Evolutionary conservation across 1,140 invertebrate species (phyloP).

Genomic region (Drosophila dunni): DNA sequence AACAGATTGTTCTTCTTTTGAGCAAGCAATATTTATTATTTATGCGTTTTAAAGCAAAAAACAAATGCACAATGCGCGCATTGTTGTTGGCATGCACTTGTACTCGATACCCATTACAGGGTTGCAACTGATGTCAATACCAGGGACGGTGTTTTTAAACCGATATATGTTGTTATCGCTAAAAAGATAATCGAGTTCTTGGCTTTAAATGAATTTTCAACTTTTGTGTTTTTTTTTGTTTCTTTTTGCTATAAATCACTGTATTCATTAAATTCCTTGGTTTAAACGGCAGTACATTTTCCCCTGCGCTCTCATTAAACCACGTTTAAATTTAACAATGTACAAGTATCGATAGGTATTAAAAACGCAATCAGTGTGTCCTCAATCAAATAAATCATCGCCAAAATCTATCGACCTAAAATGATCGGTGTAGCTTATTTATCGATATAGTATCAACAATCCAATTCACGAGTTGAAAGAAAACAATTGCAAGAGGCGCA

Average conservation of each 20-base stretch:
- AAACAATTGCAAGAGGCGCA: slow-evolving; percentile 47
- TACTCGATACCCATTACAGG: slow-evolving; percentile 50
- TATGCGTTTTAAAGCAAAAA: slow-evolving; percentile 45
- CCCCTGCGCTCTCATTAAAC: too few species aligned
- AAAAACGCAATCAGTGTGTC: slow-evolving; percentile 13
- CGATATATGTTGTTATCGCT: slow-evolving; percentile 5
- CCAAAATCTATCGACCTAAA: slow-evolving; percentile 4
- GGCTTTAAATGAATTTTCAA: too few species aligned
- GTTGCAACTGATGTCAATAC: slow-evolving; percentile 9
- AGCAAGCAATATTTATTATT: slow-evolving; percentile 22
- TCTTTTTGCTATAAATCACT: too few species aligned
- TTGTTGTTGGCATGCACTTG: slow-evolving; percentile 68
- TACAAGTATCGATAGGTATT: slow-evolving; percentile 2
- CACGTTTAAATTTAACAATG: not conserved
- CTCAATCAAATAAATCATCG: not conserved
- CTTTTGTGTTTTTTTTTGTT: too few species aligned
- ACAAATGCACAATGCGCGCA: slow-evolving; percentile 60
- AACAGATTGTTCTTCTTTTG: not conserved
- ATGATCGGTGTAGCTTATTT: slow-evolving; percentile 1
- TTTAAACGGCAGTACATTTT: too few species aligned
- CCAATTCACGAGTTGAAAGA: slow-evolving; percentile 41
- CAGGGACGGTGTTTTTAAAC: slow-evolving; percentile 14
- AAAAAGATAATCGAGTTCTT: too few species aligned
- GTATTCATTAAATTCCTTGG: too few species aligned
- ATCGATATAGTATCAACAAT: slow-evolving; percentile 52